A percentile compares a stretch with the other conserved stretches of the same genome.
Evolutionary conservation across 2,113 vertebrate genomes (phyloP).

Genomic region (Psephotus haematonotus): DNA sequence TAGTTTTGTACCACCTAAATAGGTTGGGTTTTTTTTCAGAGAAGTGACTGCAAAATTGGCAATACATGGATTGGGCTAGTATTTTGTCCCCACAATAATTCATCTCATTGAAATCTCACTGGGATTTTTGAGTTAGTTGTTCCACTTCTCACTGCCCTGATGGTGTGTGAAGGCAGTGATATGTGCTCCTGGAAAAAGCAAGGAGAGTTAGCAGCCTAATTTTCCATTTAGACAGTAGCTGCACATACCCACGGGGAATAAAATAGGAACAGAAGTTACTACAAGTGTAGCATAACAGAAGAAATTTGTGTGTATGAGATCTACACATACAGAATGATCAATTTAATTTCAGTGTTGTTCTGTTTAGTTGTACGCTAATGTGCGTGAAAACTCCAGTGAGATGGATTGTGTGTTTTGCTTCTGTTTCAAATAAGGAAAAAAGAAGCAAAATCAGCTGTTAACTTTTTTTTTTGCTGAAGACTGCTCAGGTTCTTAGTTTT

Average conservation of each 20-base stretch:
- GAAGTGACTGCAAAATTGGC: not conserved
- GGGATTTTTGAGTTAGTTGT: not conserved
- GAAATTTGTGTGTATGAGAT: not conserved
- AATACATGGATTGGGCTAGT: not conserved
- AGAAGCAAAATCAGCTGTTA: not conserved
- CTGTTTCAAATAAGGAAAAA: not conserved
- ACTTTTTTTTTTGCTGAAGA: not conserved
- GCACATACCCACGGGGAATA: not conserved
- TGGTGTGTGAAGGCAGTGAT: not conserved
- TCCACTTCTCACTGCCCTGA: not conserved
- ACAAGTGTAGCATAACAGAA: not conserved
- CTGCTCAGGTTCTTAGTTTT: not conserved
- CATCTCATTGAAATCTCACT: not conserved
- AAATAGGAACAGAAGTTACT: not conserved
- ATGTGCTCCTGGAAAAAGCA: not conserved
- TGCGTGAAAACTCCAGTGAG: not conserved
- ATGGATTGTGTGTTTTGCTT: not conserved
- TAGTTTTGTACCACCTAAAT: not conserved
- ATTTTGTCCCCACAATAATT: not conserved
- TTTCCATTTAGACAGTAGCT: not conserved
- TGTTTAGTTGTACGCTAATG: not conserved
- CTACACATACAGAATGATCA: not conserved
- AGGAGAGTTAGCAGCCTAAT: not conserved
- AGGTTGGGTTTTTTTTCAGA: not conserved
- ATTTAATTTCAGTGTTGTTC: not conserved